Conservation (phyloP, 37 sponge, comb jelly and placozoan species). For the Sycon ciliatum region DNA sequence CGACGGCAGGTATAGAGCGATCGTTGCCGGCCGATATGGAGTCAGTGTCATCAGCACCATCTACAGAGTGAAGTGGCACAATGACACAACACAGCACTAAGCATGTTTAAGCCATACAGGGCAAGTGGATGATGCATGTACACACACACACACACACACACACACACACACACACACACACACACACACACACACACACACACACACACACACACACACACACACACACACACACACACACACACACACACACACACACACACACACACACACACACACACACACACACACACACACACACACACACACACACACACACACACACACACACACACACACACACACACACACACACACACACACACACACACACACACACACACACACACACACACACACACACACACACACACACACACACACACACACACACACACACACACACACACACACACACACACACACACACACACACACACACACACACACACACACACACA, state of each 20-base stretch:
- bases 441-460: conserved; percentile 6
- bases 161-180: conserved; percentile 23
- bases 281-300: conserved; percentile 13
- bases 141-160: conserved; percentile 18
- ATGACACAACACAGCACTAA: too few species aligned
- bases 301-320: neutral
- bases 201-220: conserved; percentile 14
- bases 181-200: conserved; percentile 22
- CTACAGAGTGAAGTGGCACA: too few species aligned
- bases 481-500: neutral
- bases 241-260: conserved; percentile 23
- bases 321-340: neutral
- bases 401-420: conserved; percentile 27
- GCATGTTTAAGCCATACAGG: neutral
- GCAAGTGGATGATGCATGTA: neutral
- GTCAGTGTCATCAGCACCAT: too few species aligned
- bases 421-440: neutral
- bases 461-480: conserved; percentile 27
- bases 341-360: too few species aligned
- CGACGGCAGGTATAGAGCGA: too few species aligned
- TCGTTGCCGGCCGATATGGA: too few species aligned
- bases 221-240: conserved; percentile 13
- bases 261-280: conserved; percentile 23
- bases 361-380: neutral
- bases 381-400: conserved; percentile 6